Base-by-base conservation (phyloP, 2,797 vertebrate genomes). In the Sebastes kiyomatsui region DNA sequence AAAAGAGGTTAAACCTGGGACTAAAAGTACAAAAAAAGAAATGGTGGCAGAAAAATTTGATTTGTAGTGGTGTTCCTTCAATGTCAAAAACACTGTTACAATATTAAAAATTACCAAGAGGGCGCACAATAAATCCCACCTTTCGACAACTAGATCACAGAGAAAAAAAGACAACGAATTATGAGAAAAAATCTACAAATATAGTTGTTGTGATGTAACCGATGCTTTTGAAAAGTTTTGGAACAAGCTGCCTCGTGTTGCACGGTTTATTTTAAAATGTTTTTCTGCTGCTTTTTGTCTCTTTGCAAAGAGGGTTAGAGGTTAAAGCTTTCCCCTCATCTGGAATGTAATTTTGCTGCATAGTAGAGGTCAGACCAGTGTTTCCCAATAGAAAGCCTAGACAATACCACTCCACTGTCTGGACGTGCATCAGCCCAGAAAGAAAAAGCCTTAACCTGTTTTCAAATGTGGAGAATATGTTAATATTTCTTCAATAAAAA, bases 271-370 rank as follows among this genome's bases (percentile, higher is more conserved):
- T 64, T n/a, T 0, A 7, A 67, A 35, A 28, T 75, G 55, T 79
- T 66, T 76, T 76, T 84, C 67, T 83, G 74, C 33, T 77, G 70
- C 54, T 84, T 84, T 84, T 86, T 82, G 79, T 87, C 64, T 83
- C 68, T 80, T 79, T 85, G 71, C 38, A 73, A 42, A 82, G 90
- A 92, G 91, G 90, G 87, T 82, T 62, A 73, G 72, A 82, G 80
- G 75, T 87, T 83, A 84, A 88, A 90, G 92, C 88, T 87, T 70
- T 72, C 32, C 79, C 88, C 91, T 90, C 54, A 6, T 67, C 66
- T 93, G 94, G 95, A 96, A 96, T 95, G 94, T 95, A 38, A 77
- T 84, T 83, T 82, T 79, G 91, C 86, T 94, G 94, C 93, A 94
- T 94, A 94, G 90, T 79, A 79, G 86, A 93, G 84, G 72, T 89